Evolutionary conservation across 2,113 vertebrate genomes (phyloP).

Genomic region (Pristiophorus japonicus): DNA sequence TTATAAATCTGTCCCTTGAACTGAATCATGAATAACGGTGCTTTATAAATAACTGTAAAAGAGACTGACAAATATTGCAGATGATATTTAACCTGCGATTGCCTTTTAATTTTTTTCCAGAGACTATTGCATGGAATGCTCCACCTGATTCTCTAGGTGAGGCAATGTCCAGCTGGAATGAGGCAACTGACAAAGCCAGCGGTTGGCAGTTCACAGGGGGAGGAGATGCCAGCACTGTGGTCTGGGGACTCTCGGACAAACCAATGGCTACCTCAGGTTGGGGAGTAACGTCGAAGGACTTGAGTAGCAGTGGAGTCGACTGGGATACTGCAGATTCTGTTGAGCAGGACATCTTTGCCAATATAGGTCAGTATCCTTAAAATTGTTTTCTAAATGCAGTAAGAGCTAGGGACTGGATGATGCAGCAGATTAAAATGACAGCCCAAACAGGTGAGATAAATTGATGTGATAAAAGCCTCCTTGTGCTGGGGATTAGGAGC

Average conservation of each 20-base stretch:
- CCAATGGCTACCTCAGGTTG: slow-evolving; percentile 39
- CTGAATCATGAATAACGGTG: rapidly evolving
- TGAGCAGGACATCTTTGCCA: slow-evolving; percentile 53
- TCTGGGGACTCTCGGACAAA: slow-evolving; percentile 37
- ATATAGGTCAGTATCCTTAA: slow-evolving; percentile 46
- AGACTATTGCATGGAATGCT: slow-evolving; percentile 40
- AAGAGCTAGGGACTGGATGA: not conserved
- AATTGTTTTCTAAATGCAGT: not conserved
- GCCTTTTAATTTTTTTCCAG: slow-evolving; percentile 25
- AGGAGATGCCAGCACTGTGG: slow-evolving; percentile 24
- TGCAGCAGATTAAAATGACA: not conserved
- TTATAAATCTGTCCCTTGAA: not conserved
- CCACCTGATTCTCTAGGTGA: rapidly evolving
- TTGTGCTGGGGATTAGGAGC: not conserved
- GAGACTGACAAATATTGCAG: not conserved
- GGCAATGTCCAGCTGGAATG: slow-evolving; percentile 42
- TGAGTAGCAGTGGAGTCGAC: slow-evolving; percentile 32
- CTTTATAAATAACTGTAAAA: not conserved
- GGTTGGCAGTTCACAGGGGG: slow-evolving; percentile 39
- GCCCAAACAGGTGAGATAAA: not conserved
- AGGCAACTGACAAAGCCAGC: slow-evolving; percentile 23
- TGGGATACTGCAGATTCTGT: slow-evolving; percentile 37
- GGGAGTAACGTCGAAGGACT: not conserved
- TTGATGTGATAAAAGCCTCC: not conserved
- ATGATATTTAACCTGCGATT: not conserved